Evolutionary conservation across 1,140 invertebrate species (phyloP).

Genomic region (Aphis craccivora): DNA sequence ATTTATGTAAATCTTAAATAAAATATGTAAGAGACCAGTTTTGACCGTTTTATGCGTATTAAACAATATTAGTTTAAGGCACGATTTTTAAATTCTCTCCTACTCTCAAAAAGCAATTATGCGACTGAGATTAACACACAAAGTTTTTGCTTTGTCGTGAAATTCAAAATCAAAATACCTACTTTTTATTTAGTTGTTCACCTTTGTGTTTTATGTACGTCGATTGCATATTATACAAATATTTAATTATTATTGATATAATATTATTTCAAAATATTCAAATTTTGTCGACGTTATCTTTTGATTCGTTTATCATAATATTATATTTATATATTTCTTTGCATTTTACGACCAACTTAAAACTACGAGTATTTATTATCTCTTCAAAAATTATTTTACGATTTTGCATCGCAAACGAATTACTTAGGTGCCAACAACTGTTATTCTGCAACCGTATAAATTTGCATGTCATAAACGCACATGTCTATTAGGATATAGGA

Average conservation of each 20-base stretch:
- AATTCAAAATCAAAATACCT: background rate
- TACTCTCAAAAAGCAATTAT: background rate
- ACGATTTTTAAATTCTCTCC: background rate
- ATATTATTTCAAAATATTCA: background rate
- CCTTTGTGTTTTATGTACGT: background rate
- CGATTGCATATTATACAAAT: background rate
- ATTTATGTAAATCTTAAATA: no score
- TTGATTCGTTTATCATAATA: constrained; percentile 3
- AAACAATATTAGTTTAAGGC: background rate
- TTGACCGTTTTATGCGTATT: background rate
- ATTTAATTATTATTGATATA: background rate
- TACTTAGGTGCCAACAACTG: background rate
- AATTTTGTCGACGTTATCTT: background rate
- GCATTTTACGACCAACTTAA: background rate
- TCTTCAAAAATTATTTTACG: background rate
- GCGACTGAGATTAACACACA: background rate
- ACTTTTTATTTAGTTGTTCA: background rate
- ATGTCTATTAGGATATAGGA: background rate
- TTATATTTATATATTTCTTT: background rate
- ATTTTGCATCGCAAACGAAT: background rate
- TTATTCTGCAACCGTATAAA: background rate
- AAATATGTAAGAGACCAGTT: background rate
- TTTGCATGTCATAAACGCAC: background rate
- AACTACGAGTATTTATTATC: background rate
- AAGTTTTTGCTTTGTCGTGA: background rate